Conservation (phyloP, 2,113 vertebrate species). For the Hippoglossus stenolepis region DNA sequence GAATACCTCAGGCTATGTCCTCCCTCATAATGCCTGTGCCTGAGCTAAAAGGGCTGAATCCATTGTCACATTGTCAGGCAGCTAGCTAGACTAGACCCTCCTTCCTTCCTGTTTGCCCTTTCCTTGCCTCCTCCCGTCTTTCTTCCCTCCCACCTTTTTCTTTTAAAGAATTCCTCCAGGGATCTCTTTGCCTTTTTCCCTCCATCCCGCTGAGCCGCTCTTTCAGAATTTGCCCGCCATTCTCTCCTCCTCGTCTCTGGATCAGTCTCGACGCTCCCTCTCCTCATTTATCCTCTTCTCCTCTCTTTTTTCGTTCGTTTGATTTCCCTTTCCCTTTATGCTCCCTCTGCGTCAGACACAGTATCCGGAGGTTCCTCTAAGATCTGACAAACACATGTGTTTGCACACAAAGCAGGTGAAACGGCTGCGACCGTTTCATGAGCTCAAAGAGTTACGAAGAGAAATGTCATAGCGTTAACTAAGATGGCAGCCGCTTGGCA, state of each 20-base stretch:
- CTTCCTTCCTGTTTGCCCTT: slow-evolving; percentile 16
- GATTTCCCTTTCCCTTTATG: not conserved
- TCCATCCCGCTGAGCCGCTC: slow-evolving; percentile 6
- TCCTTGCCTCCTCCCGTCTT: not conserved
- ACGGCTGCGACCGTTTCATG: not conserved
- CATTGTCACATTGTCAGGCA: slow-evolving; percentile 39
- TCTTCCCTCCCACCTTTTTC: not conserved
- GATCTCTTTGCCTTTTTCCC: slow-evolving; percentile 14
- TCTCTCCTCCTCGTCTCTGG: not conserved
- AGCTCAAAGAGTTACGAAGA: not conserved
- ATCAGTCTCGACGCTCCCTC: not conserved
- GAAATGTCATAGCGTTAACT: slow-evolving; percentile 6
- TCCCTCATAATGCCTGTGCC: slow-evolving; percentile 32
- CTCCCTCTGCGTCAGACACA: not conserved
- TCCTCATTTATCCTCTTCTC: not conserved
- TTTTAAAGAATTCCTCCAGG: slow-evolving; percentile 11
- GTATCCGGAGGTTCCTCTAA: not conserved
- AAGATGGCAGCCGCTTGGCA: slow-evolving; percentile 39
- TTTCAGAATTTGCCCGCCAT: slow-evolving; percentile 14
- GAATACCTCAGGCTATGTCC: slow-evolving; percentile 58
- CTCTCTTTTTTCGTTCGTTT: not conserved
- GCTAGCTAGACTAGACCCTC: not conserved
- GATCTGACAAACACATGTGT: not conserved
- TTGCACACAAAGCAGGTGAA: not conserved
- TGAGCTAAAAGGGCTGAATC: slow-evolving; percentile 48